Base-by-base conservation (phyloP, 2,888 invertebrate genomes). In the Drosophila infuscata region DNA sequence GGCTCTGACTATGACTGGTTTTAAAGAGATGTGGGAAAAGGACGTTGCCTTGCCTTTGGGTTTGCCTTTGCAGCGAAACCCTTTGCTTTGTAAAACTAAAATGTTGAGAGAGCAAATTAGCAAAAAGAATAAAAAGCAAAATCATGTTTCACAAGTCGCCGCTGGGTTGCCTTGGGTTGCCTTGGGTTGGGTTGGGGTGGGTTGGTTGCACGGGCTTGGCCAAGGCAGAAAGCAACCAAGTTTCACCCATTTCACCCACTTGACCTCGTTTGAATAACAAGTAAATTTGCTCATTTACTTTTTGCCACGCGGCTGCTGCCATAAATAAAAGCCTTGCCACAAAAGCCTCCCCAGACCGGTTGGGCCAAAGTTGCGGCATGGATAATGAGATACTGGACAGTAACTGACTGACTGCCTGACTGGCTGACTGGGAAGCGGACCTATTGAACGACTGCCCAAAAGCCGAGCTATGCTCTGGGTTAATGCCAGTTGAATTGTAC, bases 131-230 rank as follows among this genome's bases (percentile, higher is more conserved):
- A 86, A 84, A 86, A 84, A 86, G 85, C 81, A 82, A 86, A 86
- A 87, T 87, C 87, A 87, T 86, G 87, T 86, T 86, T 83, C 87
- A 87, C 87, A 86, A 84, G 84, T 84, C 84, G 82, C 81, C 80
- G 58, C 68, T 52, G 59, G 51, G 57, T 56, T 33, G 52, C 11
- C 38, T 12, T 11, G 3, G 15, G 52, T 20, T 12, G 32, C 41
- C n/a, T 29, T n/a, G 51, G 11, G 66, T 52, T 58, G 63, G 49
- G 57, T 29, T n/a, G 51, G 11, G 66, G 49, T 58, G 63, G 49
- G 57, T 59, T 33, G 52, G 7, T 48, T 12, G 11, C 3, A 12
- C 38, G 74, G 51, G 38, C 20, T 25, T 20, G 32, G 33, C 54
- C 51, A 54, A 54, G 54, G 58, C 60, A 25, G 58, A 65, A 41